Evolutionary conservation across 2,797 vertebrate genomes (phyloP).

Genomic region (Acrocephalus scirpaceus): DNA sequence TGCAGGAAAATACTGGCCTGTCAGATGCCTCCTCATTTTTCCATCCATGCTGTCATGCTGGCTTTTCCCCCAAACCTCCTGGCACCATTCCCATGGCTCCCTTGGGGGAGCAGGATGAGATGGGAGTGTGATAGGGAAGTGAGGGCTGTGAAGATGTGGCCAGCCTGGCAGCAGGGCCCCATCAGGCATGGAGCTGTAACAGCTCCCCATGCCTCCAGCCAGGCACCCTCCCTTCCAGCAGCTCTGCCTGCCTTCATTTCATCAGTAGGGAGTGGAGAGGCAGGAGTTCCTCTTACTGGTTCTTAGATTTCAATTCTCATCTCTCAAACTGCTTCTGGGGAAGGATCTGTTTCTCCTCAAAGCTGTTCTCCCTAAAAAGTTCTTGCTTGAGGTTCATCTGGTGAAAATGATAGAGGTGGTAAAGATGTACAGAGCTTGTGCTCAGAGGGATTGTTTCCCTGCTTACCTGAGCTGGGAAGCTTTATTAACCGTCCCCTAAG

Average conservation of each 20-base stretch:
- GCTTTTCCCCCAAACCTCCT: not conserved
- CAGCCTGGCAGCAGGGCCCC: not conserved
- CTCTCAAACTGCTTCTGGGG: not conserved
- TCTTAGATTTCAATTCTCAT: not conserved
- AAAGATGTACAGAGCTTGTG: not conserved
- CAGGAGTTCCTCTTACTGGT: not conserved
- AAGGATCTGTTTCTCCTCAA: not conserved
- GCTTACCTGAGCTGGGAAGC: not conserved
- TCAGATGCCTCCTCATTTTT: not conserved
- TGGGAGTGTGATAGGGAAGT: not conserved
- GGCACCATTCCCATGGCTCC: rapidly evolving
- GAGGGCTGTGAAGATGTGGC: not conserved
- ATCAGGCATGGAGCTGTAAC: not conserved
- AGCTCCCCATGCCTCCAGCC: not conserved
- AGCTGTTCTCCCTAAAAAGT: not conserved
- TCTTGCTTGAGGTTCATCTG: not conserved
- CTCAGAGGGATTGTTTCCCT: not conserved
- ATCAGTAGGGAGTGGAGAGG: not conserved
- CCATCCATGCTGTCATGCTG: not conserved
- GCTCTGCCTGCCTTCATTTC: not conserved
- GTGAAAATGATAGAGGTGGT: not conserved
- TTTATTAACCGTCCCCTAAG: not conserved
- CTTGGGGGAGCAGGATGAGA: not conserved
- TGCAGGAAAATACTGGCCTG: not conserved
- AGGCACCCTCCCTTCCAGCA: not conserved